These are phyloP conservation scores for Thysanoteuthis rhombus DNA, from an alignment of 2,888 invertebrate species.

Conservation along the genomic window DNA sequence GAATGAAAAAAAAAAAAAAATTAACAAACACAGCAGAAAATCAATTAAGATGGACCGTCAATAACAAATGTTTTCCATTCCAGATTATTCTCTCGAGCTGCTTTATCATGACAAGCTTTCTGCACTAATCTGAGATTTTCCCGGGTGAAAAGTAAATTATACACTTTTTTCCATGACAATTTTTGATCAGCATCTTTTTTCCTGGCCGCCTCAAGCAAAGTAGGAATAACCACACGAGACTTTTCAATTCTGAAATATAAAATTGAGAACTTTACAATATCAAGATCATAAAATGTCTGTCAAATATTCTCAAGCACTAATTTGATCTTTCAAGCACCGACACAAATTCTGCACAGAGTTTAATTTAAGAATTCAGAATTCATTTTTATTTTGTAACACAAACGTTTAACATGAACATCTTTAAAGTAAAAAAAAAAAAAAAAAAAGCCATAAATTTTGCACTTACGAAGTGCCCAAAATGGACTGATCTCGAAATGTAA, in stretches of 20 bases:
- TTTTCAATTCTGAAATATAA: conserved; percentile 56
- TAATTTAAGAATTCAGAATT: too few species aligned
- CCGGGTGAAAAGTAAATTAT: conserved; percentile 53
- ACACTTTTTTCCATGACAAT: conserved; percentile 50
- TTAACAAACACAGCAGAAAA: not conserved
- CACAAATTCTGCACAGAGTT: too few species aligned
- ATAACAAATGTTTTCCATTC: not conserved
- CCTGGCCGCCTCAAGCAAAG: conserved; percentile 53
- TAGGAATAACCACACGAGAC: conserved; percentile 56
- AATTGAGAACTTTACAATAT: not conserved
- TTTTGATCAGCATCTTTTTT: conserved; percentile 46
- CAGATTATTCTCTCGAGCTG: conserved; percentile 43
- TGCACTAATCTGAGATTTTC: conserved; percentile 60
- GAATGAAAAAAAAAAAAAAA: too few species aligned
- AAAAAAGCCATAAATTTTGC: too few species aligned
- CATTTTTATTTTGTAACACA: too few species aligned
- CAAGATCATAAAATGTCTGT: not conserved
- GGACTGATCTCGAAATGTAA: too few species aligned
- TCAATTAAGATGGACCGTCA: not conserved
- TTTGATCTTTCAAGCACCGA: too few species aligned
- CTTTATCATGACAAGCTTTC: conserved; percentile 58
- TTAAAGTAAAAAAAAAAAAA: too few species aligned
- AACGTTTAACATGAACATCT: too few species aligned
- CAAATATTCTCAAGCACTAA: not conserved
- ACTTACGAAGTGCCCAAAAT: too few species aligned